These are phyloP conservation scores for Drosophila stalkeri DNA, from an alignment of 2,888 invertebrate genomes.

Conservation along the genomic window DNA sequence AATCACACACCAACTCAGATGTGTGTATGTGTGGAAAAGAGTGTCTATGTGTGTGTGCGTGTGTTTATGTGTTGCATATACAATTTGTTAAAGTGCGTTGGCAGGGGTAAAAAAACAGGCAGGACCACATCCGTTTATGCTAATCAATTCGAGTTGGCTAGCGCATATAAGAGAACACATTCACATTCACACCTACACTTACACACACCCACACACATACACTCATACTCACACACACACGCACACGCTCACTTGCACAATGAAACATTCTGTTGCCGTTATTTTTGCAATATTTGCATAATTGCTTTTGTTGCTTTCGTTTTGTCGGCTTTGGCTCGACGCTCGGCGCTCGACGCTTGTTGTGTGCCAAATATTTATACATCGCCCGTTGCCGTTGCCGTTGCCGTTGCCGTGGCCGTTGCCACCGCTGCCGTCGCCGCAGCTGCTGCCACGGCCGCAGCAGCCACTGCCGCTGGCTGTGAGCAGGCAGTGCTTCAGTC, in stretches of 20 bases:
- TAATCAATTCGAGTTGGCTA: constrained; percentile 58
- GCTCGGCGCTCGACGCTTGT: constrained; percentile 24
- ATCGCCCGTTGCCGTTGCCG: constrained; percentile 5
- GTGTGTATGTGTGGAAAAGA: constrained; percentile 15
- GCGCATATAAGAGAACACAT: constrained; percentile 27
- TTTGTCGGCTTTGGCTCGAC: constrained; percentile 56
- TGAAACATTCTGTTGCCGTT: constrained; percentile 58
- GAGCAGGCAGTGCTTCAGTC: constrained; percentile 22
- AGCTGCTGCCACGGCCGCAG: neutral
- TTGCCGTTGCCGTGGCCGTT: neutral
- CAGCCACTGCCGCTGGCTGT: constrained; percentile 4
- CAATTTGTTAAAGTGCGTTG: constrained; percentile 37
- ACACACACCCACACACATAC: constrained; percentile 7
- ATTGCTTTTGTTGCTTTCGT: constrained; percentile 73
- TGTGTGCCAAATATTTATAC: constrained; percentile 67
- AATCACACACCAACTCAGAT: constrained; percentile 26
- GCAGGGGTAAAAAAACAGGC: constrained; percentile 25
- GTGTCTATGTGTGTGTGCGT: constrained; percentile 26
- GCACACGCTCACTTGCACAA: constrained; percentile 17
- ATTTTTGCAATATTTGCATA: constrained; percentile 75
- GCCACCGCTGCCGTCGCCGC: neutral
- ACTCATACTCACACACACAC: constrained; percentile 11
- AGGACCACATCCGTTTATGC: constrained; percentile 59
- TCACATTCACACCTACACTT: constrained; percentile 8
- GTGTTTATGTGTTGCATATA: constrained; percentile 41